phyloP scores from a whole-genome alignment of 2,113 vertebrate genomes.

The Cricetomys ansorgei region DNA sequence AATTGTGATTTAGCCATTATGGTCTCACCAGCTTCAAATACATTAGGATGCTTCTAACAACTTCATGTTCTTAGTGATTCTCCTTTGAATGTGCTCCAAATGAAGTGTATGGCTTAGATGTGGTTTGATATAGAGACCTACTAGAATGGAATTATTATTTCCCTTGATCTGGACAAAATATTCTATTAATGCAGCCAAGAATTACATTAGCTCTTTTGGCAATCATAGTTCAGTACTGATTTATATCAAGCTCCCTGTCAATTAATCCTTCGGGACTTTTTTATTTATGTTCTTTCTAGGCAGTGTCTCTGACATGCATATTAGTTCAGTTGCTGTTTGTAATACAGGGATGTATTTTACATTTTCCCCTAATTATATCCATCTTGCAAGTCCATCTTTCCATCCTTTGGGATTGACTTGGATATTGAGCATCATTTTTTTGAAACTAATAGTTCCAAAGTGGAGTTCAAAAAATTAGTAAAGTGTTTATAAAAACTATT shows the following conservation, averaged over 20 bases:
- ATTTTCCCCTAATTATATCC: slow-evolving; percentile 31
- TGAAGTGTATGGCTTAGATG: slow-evolving; percentile 50
- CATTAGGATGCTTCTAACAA: not conserved
- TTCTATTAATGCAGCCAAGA: slow-evolving; percentile 74
- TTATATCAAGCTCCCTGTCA: slow-evolving; percentile 70
- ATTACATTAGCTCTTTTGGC: slow-evolving; percentile 77
- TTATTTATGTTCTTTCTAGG: slow-evolving; percentile 57
- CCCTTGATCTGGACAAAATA: slow-evolving; percentile 69
- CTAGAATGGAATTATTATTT: slow-evolving; percentile 74
- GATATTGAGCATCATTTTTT: not conserved
- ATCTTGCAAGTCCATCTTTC: slow-evolving; percentile 15
- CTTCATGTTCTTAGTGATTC: slow-evolving; percentile 2
- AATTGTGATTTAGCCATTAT: not conserved
- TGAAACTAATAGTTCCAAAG: slow-evolving; percentile 33
- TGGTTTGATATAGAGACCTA: slow-evolving; percentile 47
- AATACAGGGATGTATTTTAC: not conserved
- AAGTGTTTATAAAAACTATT: not conserved
- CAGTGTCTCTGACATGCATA: slow-evolving; percentile 20
- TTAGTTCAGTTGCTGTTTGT: slow-evolving; percentile 38
- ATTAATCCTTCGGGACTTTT: slow-evolving; percentile 53
- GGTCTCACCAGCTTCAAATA: not conserved
- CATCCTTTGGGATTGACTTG: not conserved
- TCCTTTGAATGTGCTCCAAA: slow-evolving; percentile 52
- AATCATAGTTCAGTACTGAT: slow-evolving; percentile 63
- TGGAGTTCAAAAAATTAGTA: not conserved